A percentile compares a stretch with the other conserved stretches of the same genome.
phyloP scores from a whole-genome alignment of 1,140 invertebrate genomes.

The Leptinotarsa texana region DNA sequence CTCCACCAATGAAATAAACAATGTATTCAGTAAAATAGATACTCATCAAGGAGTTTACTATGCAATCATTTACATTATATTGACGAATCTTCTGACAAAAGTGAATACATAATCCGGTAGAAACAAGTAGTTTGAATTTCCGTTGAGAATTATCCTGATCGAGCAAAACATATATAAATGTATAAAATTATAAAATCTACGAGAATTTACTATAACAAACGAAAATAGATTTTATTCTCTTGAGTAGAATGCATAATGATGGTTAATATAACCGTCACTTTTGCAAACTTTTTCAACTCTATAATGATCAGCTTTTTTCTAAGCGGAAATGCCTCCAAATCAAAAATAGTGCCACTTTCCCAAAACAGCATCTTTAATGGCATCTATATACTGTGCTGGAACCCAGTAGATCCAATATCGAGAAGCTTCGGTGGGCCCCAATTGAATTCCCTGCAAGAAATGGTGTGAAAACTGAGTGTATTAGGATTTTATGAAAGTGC shows the following conservation, averaged over 20 bases:
- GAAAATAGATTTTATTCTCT: neutral
- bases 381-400: constrained; percentile 87
- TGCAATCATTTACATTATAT: neutral
- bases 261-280: neutral
- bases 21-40: constrained; percentile 6
- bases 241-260: neutral
- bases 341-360: constrained; percentile 87
- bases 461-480: neutral
- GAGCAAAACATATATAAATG: constrained; percentile 5
- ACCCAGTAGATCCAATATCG: constrained; percentile 96
- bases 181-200: constrained; percentile 9
- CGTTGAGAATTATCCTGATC: no score
- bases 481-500: no score
- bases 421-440: constrained; percentile 86
- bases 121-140: no score
- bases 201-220: neutral
- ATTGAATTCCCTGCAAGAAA: constrained; percentile 72
- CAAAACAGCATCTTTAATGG: constrained; percentile 88
- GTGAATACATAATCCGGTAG: no score
- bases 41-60: neutral
- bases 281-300: neutral
- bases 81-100: neutral
- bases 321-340: constrained; percentile 37
- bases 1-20: neutral
- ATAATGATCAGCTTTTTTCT: neutral